Base-by-base conservation (phyloP, 30 jellyfish, hydroid and myxozoan species). In the Haliclystus octoradiatus region DNA sequence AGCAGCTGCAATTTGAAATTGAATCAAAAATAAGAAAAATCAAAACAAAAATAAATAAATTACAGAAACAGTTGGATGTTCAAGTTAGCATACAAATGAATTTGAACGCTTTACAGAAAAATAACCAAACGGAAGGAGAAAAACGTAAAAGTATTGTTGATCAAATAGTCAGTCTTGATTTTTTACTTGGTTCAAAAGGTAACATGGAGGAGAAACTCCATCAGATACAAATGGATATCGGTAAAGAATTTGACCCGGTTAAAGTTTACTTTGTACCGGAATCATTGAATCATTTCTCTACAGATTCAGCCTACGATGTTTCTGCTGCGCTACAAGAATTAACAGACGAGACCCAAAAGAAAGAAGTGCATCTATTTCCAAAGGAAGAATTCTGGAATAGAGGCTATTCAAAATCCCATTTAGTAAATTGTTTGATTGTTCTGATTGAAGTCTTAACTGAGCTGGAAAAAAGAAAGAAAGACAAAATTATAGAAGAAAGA, bases 201-300 rank as follows among this genome's bases (percentile, higher is more conserved):
- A 79, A 71, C 2, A 25, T 79, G 1, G 70, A 65, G 15, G 73
- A 79, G 26, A 12, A 53, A 52, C 15, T 70, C 32, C 24, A 63
- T 33, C 70, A 70, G 24, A 30, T 52, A 31, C 40, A 23, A 29
- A 74, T 26, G 2, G 68, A 63, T 15, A 15, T 62, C 9, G 47
- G 32, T 51, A 79, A 33, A 49, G 26, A 66, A 0, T 9, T 66
- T 0, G 74, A 51, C 26, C 19, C 33, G 57, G 60, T 62, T 26
- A 63, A 15, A 51, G 63, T 19, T 0, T 81, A 65, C 0, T 69
- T 53, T 15, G 77, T 79, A 0, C 50, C 65, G 31, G 70, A 79
- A 70, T 78, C 31, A 5, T 31, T 79, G 15, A 63, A 49, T 29
- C 70, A 50, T 14, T 13, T 79, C 31, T 26, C 60, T 34, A 62